Evolutionary conservation across 1,140 invertebrate species (phyloP), one percentile per base, ranked within the genome.

Genomic region (Ptiloglossa arizonensis): DNA sequence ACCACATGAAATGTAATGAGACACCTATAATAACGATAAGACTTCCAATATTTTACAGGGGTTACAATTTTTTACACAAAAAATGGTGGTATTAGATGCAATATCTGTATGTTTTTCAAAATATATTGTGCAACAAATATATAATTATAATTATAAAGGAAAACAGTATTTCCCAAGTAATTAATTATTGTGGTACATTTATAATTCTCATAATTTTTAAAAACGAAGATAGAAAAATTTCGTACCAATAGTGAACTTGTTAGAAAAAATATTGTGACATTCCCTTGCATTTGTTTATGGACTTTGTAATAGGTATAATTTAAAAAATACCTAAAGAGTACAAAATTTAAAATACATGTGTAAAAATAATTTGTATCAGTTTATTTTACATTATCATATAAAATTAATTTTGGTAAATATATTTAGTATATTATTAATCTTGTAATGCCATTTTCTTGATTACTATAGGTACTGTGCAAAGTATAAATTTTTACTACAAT

Each of bases 131-230:
- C 50, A 67, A 71, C 13, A 24, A 50, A 67, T 35, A 35, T 19
- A 19, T 6, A 24, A 0, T 44, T 22, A 32, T 32, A 66, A 19
- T 24, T 41, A 56, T 29, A 27, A 24, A 54, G 56, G 63, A 46
- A 68, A 68, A 56, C 22, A 75, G 73, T 75, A 69, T 68, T 75
- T 75, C 64, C 35, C 22, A 56, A 38, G 56, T 54, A 44, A 74
- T 74, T 35, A 24, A 67, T 38, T 54, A 81, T 81, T 82, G 80
- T 78, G 81, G 78, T 82, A 82, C 29, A 82, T 63, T 82, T 54
- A 76, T 54, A 67, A 29, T 70, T 35, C 38, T 77, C 46, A 60
- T 63, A 44, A 27, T 82, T 78, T 63, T 81, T 63, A 52, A 15
- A 62, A 32, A 64, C 13, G 54, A 19, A 64, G 15, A 63, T 17